A percentile compares a stretch with the other conserved stretches of the same genome.
Conservation (phyloP, 2,113 vertebrate species). For the mouse (Mus musculus) region GRCm39 chr2:76431501-76432000, state of each 20-base stretch:
- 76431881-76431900: not conserved
- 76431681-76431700: too few species aligned
- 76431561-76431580: too few species aligned
- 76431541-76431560: not conserved
- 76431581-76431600: too few species aligned
- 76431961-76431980: not conserved
- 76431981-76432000: not conserved
- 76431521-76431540: not conserved
- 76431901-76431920: not conserved
- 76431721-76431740: not conserved
- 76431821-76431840: not conserved
- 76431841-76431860: not conserved
- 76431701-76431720: too few species aligned
- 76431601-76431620: too few species aligned
- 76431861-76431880: not conserved
- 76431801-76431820: not conserved
- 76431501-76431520: not conserved
- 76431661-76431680: too few species aligned
- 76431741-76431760: not conserved
- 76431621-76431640: too few species aligned
- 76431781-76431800: constrained; percentile 7
- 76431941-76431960: not conserved
- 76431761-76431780: not conserved
- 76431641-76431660: too few species aligned
- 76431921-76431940: not conserved